phyloP scores from a whole-genome alignment of 2,888 invertebrate species.

The Amaurobius ferox region DNA sequence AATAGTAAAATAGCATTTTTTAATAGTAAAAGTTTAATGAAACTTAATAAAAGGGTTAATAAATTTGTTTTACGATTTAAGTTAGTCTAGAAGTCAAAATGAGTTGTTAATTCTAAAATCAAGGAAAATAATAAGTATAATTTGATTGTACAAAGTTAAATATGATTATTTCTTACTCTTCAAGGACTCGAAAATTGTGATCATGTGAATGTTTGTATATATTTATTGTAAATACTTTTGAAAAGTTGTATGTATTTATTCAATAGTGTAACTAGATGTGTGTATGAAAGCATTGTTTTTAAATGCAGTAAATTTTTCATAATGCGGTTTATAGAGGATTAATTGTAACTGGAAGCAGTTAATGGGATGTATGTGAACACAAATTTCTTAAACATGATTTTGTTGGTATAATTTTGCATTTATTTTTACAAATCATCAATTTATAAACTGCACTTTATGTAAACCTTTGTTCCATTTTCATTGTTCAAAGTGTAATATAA shows the following conservation, averaged over 20 bases:
- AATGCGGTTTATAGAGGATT: not conserved
- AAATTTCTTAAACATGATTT: not conserved
- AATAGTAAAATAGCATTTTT: no score
- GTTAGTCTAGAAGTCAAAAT: no score
- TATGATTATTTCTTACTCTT: no score
- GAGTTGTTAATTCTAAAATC: no score
- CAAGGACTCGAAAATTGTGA: not conserved
- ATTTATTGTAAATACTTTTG: not conserved
- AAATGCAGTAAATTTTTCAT: not conserved
- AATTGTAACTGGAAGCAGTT: not conserved
- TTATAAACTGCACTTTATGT: no score
- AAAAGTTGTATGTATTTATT: conserved; percentile 12
- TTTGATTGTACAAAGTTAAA: no score
- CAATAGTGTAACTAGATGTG: not conserved
- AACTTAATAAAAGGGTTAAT: no score
- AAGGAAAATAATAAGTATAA: no score
- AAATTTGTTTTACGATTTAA: no score
- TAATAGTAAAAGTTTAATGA: no score
- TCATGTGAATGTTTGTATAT: not conserved
- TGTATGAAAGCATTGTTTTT: not conserved
- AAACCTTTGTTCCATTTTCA: not conserved
- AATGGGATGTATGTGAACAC: not conserved
- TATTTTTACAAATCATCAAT: no score
- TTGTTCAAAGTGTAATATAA: not conserved
- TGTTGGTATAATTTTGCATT: no score